These are phyloP conservation scores for Drosophila putrida DNA, from an alignment of 2,888 invertebrate species.

Conservation along the genomic window DNA sequence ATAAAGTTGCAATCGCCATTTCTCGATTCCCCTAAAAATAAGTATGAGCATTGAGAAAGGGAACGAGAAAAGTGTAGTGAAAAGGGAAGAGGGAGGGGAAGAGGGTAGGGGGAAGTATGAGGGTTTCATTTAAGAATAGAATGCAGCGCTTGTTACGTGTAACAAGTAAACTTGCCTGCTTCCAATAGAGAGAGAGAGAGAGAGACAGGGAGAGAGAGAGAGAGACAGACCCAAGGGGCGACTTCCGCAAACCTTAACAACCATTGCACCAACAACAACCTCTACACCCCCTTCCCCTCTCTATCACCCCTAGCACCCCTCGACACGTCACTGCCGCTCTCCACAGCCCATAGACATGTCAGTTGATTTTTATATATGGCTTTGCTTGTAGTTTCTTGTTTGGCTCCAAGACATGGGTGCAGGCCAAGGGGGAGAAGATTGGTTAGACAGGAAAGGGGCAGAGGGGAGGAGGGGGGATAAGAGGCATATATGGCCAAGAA, in stretches of 20 bases:
- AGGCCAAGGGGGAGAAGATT: not conserved
- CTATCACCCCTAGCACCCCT: not conserved
- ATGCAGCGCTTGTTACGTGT: conserved; percentile 62
- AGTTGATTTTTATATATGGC: conserved; percentile 63
- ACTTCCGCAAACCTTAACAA: conserved; percentile 47
- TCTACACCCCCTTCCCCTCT: not conserved
- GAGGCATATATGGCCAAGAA: conserved; percentile 24
- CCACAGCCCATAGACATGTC: conserved; percentile 47
- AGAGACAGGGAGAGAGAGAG: not conserved
- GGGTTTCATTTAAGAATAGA: conserved; percentile 25
- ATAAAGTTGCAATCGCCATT: conserved; percentile 49
- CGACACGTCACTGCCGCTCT: conserved; percentile 13
- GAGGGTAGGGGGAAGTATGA: not conserved
- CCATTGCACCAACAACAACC: conserved; percentile 19
- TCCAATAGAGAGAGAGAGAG: not conserved
- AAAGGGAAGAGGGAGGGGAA: not conserved
- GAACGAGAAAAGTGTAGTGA: not conserved
- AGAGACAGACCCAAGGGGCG: conserved; percentile 31
- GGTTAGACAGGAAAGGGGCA: not conserved
- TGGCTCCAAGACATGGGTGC: conserved; percentile 15
- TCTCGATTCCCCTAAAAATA: conserved; percentile 50
- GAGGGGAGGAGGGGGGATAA: not conserved
- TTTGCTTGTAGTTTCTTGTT: conserved; percentile 55
- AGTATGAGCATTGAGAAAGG: conserved; percentile 20
- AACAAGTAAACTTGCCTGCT: conserved; percentile 63